Conservation (phyloP, 2,888 invertebrate species). For the Labia minor region DNA sequence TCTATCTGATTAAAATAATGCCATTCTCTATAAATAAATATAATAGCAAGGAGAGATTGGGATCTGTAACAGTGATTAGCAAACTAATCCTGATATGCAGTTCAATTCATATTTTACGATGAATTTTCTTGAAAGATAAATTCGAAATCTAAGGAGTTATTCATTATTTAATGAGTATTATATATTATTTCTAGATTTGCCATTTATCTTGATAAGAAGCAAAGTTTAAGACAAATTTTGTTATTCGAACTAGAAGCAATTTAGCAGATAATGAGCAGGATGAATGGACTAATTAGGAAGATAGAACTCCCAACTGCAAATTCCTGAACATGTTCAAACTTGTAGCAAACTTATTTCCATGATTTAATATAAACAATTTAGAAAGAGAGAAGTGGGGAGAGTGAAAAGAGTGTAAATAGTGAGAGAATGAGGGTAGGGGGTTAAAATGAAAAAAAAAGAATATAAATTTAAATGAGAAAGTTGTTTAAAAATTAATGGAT, state of each 20-base stretch:
- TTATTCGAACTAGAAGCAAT: constrained; percentile 7
- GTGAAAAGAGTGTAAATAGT: not conserved
- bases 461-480: too few relatives aligned
- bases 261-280: constrained; percentile 13
- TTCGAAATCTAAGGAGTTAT: not conserved
- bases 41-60: too few relatives aligned
- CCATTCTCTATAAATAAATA: too few relatives aligned
- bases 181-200: constrained; percentile 13
- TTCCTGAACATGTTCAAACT: not conserved
- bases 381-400: not conserved
- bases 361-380: constrained; percentile 1
- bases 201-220: constrained; percentile 6
- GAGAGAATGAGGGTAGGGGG: too few relatives aligned
- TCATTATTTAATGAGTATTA: not conserved
- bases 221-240: constrained; percentile 13
- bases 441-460: too few relatives aligned
- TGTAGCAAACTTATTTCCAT: not conserved
- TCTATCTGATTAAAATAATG: too few relatives aligned
- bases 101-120: too few relatives aligned
- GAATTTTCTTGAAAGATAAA: too few relatives aligned
- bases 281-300: constrained; percentile 6
- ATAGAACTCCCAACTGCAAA: not conserved
- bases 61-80: too few relatives aligned
- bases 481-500: too few relatives aligned
- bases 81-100: too few relatives aligned